Percentiles rank a stretch among this genome's conserved stretches.
Conservation (phyloP, 2,113 vertebrate genomes). For the Heliornis fulica region DNA sequence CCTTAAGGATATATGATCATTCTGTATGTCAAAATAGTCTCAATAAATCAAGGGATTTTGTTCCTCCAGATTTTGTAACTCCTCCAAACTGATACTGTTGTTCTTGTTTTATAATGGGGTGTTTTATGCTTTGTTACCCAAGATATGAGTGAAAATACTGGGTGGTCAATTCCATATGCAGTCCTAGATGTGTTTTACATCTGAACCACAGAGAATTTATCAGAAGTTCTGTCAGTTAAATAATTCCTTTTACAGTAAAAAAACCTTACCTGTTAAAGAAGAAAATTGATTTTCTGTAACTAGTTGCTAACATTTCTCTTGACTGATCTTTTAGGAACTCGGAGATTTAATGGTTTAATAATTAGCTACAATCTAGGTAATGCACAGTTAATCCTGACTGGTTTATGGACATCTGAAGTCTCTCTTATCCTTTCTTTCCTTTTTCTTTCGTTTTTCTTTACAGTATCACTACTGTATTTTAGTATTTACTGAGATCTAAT, state of each 20-base stretch:
- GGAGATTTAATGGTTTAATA: background rate
- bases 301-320: background rate
- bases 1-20: background rate
- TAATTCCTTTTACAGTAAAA: background rate
- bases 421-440: background rate
- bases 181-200: background rate
- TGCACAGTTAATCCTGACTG: background rate
- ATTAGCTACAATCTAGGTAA: background rate
- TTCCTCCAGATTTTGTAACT: background rate
- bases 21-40: background rate
- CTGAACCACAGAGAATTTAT: background rate
- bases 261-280: background rate
- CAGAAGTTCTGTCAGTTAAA: background rate
- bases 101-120: background rate
- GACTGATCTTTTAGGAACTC: background rate
- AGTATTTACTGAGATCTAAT: background rate
- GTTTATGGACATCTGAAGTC: background rate
- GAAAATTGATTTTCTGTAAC: background rate
- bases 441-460: background rate
- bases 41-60: background rate
- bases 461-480: background rate
- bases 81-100: background rate
- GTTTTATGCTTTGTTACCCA: background rate
- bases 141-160: background rate
- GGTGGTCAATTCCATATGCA: background rate